Conservation (phyloP, 2,113 vertebrate genomes). For the Chlorodrepanis virens region DNA sequence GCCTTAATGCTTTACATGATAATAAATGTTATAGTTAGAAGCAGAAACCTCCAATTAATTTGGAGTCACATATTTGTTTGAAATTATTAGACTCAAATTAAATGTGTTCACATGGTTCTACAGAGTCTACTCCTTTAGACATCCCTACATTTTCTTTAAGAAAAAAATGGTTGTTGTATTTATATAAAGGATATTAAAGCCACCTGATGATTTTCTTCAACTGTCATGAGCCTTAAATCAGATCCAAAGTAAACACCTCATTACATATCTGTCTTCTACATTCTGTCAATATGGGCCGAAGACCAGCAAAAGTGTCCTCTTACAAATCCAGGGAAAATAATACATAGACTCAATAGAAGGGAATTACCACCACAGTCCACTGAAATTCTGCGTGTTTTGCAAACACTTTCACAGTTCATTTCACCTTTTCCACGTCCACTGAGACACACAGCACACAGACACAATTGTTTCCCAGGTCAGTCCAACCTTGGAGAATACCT, state of each 20-base stretch:
- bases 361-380: neutral
- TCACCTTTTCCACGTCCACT: neutral
- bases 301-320: neutral
- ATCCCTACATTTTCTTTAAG: neutral
- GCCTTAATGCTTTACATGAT: constrained; percentile 56
- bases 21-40: constrained; percentile 59
- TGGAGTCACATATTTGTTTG: constrained; percentile 28
- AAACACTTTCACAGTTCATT: constrained; percentile 24
- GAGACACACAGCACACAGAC: neutral
- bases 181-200: neutral
- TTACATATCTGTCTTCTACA: neutral
- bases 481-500: neutral
- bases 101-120: neutral
- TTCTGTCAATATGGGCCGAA: neutral
- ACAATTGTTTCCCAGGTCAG: neutral
- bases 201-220: neutral
- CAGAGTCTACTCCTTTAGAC: neutral
- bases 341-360: neutral
- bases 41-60: constrained; percentile 53
- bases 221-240: neutral
- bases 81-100: constrained; percentile 42
- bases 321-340: neutral
- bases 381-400: neutral
- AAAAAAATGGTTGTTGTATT: neutral
- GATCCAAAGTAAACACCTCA: neutral